These are phyloP conservation scores for Euleptes europaea DNA, from an alignment of 2,113 vertebrate genomes.

Conservation along the genomic window DNA sequence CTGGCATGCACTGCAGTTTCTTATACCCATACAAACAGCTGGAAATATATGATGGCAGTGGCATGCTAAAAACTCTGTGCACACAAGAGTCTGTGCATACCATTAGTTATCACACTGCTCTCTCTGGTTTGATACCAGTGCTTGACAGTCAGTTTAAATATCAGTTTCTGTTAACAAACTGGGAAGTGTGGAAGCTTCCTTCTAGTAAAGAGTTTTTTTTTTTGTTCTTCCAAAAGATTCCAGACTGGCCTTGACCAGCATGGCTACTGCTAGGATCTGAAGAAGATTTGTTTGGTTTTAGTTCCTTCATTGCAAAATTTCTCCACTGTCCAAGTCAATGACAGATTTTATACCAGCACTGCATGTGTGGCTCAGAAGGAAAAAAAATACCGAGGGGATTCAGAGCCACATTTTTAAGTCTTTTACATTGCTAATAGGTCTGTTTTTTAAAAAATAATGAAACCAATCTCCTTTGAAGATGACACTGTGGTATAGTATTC, in stretches of 20 bases:
- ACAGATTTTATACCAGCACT: constrained; percentile 11
- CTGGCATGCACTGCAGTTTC: not conserved
- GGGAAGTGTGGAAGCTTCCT: not conserved
- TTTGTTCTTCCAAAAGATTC: not conserved
- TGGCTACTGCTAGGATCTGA: not conserved
- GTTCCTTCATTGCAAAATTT: not conserved
- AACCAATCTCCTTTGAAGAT: constrained; percentile 55
- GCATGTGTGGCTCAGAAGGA: constrained; percentile 29
- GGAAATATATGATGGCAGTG: not conserved
- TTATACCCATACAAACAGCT: not conserved
- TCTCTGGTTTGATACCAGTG: not conserved
- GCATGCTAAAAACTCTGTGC: not conserved
- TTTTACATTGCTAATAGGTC: constrained; percentile 40
- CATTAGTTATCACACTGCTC: not conserved
- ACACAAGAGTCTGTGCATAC: not conserved
- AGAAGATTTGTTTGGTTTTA: not conserved
- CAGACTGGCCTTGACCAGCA: not conserved
- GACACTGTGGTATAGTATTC: constrained; percentile 53
- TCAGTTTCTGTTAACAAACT: not conserved
- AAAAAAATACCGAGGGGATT: constrained; percentile 12
- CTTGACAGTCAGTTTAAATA: not conserved
- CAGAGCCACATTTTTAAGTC: constrained; percentile 24
- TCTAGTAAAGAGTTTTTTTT: not conserved
- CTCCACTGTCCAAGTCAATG: not conserved
- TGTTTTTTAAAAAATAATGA: constrained; percentile 50